Conservation (phyloP, 2,888 invertebrate species). For the Lydus trimaculatus region DNA sequence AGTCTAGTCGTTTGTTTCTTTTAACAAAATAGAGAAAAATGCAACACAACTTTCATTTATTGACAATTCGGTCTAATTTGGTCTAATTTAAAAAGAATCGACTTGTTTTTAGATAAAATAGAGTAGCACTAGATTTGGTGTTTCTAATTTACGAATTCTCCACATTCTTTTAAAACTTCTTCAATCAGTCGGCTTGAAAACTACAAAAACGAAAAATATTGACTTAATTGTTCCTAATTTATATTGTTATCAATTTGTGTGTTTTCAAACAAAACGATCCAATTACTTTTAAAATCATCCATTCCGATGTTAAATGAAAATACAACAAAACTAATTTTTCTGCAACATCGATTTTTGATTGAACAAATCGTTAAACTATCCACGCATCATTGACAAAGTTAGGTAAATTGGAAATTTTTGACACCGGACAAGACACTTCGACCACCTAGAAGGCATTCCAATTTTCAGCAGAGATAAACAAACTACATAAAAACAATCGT, state of each 20-base stretch:
- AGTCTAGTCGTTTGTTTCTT: not conserved
- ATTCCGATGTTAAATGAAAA: not conserved
- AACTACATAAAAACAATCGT: not conserved
- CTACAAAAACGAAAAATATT: not conserved
- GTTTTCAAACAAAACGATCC: not conserved
- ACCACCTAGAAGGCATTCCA: not conserved
- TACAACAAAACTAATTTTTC: not conserved
- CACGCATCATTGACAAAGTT: not conserved
- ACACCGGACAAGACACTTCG: not conserved
- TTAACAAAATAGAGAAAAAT: not conserved
- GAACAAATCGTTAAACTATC: not conserved
- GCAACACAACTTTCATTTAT: not conserved
- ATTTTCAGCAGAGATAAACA: not conserved
- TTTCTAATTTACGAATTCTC: conserved; percentile 8
- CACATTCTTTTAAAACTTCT: not conserved
- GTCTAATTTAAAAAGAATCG: not conserved
- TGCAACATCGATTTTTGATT: not conserved
- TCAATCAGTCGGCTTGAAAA: not conserved
- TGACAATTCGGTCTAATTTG: not conserved
- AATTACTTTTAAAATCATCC: no score
- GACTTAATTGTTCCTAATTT: not conserved
- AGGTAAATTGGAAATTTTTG: not conserved
- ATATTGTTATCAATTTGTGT: conserved; percentile 5
- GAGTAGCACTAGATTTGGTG: not conserved
- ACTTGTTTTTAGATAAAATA: not conserved